These are phyloP conservation scores for Mustela nigripes DNA, from an alignment of 2,113 vertebrate genomes.

Conservation along the genomic window DNA sequence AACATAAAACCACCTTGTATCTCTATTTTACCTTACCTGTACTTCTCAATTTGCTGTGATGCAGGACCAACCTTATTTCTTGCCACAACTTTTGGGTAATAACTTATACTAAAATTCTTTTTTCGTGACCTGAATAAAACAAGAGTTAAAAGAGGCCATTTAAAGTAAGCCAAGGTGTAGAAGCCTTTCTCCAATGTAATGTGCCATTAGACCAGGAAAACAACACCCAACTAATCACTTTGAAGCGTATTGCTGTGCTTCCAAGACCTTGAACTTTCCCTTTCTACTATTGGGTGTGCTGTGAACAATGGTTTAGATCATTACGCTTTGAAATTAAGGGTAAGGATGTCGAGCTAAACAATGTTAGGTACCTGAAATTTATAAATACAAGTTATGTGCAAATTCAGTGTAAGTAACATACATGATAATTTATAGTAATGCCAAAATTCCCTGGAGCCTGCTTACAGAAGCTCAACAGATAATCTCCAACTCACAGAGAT, in stretches of 20 bases:
- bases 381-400: neutral
- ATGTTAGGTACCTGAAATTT: neutral
- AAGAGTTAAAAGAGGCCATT: neutral
- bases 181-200: neutral
- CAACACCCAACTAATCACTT: neutral
- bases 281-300: neutral
- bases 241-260: neutral
- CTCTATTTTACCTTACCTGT: neutral
- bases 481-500: neutral
- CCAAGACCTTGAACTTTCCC: neutral
- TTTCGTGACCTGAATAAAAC: neutral
- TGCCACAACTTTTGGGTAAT: neutral
- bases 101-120: constrained; percentile 21
- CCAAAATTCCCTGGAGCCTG: neutral
- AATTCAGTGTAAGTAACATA: neutral
- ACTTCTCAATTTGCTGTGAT: neutral
- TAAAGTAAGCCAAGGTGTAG: neutral
- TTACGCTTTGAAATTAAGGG: neutral
- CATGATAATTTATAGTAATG: neutral
- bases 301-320: constrained; percentile 14
- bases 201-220: neutral
- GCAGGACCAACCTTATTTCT: neutral
- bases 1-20: neutral
- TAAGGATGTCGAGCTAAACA: neutral
- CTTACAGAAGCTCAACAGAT: neutral